phyloP scores from a whole-genome alignment of 2,888 invertebrate genomes.

The Heterodera filipjevi region DNA sequence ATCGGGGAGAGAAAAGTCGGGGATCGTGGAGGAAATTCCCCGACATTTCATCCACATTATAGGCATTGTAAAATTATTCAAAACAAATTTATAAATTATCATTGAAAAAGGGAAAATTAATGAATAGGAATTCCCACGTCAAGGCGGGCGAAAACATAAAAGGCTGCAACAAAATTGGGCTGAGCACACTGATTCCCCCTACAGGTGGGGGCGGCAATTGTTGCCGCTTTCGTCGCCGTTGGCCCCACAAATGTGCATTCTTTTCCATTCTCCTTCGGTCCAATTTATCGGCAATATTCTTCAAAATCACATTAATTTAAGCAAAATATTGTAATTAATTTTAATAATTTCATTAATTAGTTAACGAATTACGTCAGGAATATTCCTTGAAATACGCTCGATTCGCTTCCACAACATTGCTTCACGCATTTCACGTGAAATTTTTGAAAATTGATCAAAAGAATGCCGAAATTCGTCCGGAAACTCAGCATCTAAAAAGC shows the following conservation, averaged over 20 bases:
- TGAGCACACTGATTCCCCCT: slow-evolving; percentile 34
- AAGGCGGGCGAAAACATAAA: slow-evolving; percentile 54
- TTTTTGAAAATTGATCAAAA: slow-evolving; percentile 38
- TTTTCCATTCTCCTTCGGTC: slow-evolving; percentile 12
- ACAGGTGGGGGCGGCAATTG: not conserved
- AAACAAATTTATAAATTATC: no score
- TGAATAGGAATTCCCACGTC: slow-evolving; percentile 14
- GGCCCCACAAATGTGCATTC: not conserved
- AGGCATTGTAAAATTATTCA: no score
- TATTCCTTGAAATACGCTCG: slow-evolving; percentile 45
- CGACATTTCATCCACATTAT: no score
- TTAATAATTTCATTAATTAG: not conserved
- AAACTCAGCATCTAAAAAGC: slow-evolving; percentile 35
- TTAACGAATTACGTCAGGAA: slow-evolving; percentile 36
- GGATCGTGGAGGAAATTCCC: no score
- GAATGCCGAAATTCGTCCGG: slow-evolving; percentile 34
- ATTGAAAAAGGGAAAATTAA: not conserved
- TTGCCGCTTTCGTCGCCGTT: not conserved
- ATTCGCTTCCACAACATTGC: slow-evolving; percentile 47
- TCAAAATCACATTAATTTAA: not conserved
- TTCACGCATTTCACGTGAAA: slow-evolving; percentile 36
- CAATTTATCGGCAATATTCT: slow-evolving; percentile 24
- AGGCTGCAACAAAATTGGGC: slow-evolving; percentile 52
- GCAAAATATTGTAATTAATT: not conserved
- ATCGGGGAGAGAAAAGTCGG: no score